phyloP scores from a whole-genome alignment of 2,113 vertebrate species.

The Nyctereutes procyonoides region DNA sequence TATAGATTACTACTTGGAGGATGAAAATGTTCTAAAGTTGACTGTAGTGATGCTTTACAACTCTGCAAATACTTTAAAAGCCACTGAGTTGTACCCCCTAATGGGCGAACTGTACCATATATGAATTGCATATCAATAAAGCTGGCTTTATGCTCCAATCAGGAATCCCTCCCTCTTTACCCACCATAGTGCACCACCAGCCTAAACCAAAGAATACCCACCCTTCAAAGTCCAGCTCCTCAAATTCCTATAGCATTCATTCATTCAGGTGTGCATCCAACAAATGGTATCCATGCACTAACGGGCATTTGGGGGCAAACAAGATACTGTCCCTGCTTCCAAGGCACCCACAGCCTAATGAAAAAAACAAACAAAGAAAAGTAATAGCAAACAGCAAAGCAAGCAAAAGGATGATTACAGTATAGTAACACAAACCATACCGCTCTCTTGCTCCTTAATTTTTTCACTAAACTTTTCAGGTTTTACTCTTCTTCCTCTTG shows the following conservation, averaged over 20 bases:
- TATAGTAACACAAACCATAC: rapidly evolving
- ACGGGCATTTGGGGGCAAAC: neutral
- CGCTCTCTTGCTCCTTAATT: neutral
- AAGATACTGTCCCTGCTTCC: too few species aligned
- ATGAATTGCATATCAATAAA: neutral
- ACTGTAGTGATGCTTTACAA: neutral
- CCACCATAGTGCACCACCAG: neutral
- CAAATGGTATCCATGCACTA: rapidly evolving
- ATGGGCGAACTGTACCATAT: rapidly evolving
- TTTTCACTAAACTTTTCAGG: neutral
- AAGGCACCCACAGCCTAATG: neutral
- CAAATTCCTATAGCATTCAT: neutral
- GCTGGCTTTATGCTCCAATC: rapidly evolving
- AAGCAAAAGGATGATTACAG: neutral
- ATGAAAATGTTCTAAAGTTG: neutral
- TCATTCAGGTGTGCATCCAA: neutral
- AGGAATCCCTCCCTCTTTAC: neutral
- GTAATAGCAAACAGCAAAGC: neutral
- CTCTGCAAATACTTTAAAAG: neutral
- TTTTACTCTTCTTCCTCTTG: neutral
- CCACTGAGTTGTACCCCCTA: neutral
- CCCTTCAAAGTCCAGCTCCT: neutral
- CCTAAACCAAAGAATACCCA: neutral
- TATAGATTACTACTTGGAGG: neutral
- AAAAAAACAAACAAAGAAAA: neutral